Base-by-base conservation (phyloP, 1,140 invertebrate species). In the Drosophila lacteicornis region DNA sequence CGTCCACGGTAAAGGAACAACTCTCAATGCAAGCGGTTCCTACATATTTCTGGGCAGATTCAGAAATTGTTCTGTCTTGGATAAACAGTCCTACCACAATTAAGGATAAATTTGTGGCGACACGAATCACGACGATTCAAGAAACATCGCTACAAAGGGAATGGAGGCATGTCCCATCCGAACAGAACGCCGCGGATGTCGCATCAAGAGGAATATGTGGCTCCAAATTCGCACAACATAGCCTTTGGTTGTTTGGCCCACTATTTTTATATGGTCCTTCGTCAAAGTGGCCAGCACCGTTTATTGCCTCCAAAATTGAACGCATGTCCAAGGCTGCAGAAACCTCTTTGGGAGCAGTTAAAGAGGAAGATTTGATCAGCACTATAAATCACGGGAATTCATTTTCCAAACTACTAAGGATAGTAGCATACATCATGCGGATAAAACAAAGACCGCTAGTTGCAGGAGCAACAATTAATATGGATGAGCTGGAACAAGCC, bases 151-250 rank as follows among this genome's bases (percentile, higher is more conserved):
- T 38, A 38, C 42, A 45, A 45, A 45, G 17, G 42, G n/a, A 45
- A 45, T 45, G 42, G 42, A 45, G 42, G 9, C 42, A 17, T 45
- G 7, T 45, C 42, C n/a, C n/a, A 45, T 45, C 42, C 4, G 42
- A 45, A 17, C 42, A 45, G 42, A 45, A 45, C n/a, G 42, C 42
- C n/a, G 42, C 42, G 8, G 42, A 45, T 45, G n/a, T 45, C 3
- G 42, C 42, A 45, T 45, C 42, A 45, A 45, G 42, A 47, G 46
- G 46, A 47, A 47, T 47, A 47, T 47, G 17, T 47, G 46, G 46
- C 4, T 22, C 19, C 4, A 47, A 47, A 47, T 47, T 47, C 8
- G 19, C 46, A 22, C 12, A 13, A 2, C 19, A 47, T 11, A 47
- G 12, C 11, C 46, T 22, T 19, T 47, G 19, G 9, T 49, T 49